These are phyloP conservation scores for Frieseomelitta varia DNA, from an alignment of 1,140 invertebrate genomes.

Conservation along the genomic window DNA sequence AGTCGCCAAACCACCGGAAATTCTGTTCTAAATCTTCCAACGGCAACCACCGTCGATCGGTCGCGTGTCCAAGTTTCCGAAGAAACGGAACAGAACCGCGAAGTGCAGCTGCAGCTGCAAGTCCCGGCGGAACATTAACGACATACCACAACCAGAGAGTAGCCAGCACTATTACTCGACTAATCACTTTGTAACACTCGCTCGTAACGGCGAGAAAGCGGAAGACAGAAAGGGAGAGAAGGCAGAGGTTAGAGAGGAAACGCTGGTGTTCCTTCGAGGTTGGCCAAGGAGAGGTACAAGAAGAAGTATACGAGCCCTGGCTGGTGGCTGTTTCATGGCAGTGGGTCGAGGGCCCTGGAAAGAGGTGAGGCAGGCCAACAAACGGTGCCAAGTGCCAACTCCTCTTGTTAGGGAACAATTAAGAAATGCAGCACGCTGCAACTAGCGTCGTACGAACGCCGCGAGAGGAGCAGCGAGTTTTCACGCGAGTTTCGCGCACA, in stretches of 20 bases:
- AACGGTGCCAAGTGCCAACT: conserved; percentile 76
- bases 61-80: conserved; percentile 51
- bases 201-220: conserved; percentile 32
- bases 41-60: conserved; percentile 15
- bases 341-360: conserved; percentile 64
- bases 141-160: conserved; percentile 65
- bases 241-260: background rate
- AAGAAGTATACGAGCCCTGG: conserved; percentile 12
- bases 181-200: conserved; percentile 79
- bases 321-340: conserved; percentile 57
- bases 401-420: conserved; percentile 79
- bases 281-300: conserved; percentile 20
- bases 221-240: conserved; percentile 20
- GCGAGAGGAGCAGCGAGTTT: conserved; percentile 50
- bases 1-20: background rate
- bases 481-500: conserved; percentile 43
- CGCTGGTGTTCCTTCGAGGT: conserved; percentile 31
- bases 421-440: conserved; percentile 75
- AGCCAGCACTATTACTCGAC: conserved; percentile 75
- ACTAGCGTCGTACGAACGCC: conserved; percentile 50
- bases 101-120: conserved; percentile 66
- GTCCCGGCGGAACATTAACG: conserved; percentile 67
- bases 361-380: conserved; percentile 69
- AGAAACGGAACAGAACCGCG: conserved; percentile 51
- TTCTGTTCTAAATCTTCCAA: conserved; percentile 11